Percentiles rank a stretch among this genome's conserved stretches.
These are phyloP conservation scores for Onychomys leucogaster DNA, from an alignment of 2,797 vertebrate genomes.

Conservation along the genomic window DNA sequence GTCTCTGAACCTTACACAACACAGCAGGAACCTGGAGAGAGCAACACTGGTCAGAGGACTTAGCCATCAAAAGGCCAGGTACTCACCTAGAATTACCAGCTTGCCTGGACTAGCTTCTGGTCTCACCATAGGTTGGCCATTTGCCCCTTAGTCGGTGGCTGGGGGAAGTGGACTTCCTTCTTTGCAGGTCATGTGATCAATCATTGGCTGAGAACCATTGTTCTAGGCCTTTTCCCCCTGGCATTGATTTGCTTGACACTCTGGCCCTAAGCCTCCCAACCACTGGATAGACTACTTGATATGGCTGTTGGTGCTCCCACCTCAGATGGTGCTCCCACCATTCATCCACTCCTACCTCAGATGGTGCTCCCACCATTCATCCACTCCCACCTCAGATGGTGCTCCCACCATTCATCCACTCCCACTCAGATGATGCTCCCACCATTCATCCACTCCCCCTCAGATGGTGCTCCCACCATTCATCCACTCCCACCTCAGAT, in stretches of 20 bases:
- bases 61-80: background rate
- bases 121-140: constrained; percentile 12
- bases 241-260: constrained; percentile 37
- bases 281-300: background rate
- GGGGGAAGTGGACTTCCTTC: background rate
- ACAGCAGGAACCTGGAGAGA: constrained; percentile 15
- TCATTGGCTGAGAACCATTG: background rate
- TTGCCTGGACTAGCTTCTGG: constrained; percentile 13
- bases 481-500: background rate
- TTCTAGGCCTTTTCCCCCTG: background rate
- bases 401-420: background rate
- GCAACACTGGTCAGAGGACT: constrained; percentile 14
- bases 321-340: background rate
- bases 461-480: no score
- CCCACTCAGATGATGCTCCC: background rate
- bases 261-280: background rate
- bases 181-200: background rate
- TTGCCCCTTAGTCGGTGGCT: background rate
- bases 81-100: background rate
- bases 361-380: background rate
- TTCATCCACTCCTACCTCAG: background rate
- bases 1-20: background rate
- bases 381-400: background rate
- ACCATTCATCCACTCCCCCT: background rate
- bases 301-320: background rate